Percentiles rank a stretch among this genome's conserved stretches.
These are phyloP conservation scores for Capromys pilorides DNA, from an alignment of 2,797 vertebrate genomes.

Conservation along the genomic window DNA sequence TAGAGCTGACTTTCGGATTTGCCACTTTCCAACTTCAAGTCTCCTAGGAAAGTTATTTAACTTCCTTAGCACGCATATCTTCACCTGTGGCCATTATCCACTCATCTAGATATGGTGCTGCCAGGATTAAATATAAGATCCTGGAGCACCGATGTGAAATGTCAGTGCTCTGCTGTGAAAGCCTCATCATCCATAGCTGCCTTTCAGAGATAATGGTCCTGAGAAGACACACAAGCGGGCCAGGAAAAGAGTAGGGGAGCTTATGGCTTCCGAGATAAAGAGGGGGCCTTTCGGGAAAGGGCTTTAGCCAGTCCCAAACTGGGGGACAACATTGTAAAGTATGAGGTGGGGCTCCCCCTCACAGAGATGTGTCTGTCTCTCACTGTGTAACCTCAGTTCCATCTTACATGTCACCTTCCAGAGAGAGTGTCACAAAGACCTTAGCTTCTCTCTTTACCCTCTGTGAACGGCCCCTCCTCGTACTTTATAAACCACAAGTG, in stretches of 20 bases:
- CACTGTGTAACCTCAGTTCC: background rate
- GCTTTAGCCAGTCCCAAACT: background rate
- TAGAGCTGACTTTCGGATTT: background rate
- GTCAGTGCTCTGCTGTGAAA: background rate
- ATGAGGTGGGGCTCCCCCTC: too few relatives aligned
- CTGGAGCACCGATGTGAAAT: background rate
- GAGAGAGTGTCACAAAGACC: background rate
- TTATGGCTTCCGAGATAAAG: background rate
- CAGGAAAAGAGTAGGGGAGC: background rate
- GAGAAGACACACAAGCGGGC: background rate
- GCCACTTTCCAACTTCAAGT: background rate
- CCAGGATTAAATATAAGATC: background rate
- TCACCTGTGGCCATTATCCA: background rate
- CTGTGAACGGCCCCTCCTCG: background rate
- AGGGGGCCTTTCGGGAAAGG: background rate
- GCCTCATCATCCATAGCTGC: background rate
- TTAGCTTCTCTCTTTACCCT: background rate
- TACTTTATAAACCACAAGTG: background rate
- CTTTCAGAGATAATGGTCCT: constrained; percentile 30
- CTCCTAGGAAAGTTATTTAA: background rate
- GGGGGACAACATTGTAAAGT: background rate
- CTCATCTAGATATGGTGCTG: background rate
- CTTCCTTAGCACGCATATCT: background rate
- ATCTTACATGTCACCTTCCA: background rate
- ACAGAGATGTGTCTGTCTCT: background rate